A percentile compares a stretch with the other conserved stretches of the same genome.
These are phyloP conservation scores for Megatriorchis doriae DNA, from an alignment of 2,113 vertebrate species.

Conservation along the genomic window DNA sequence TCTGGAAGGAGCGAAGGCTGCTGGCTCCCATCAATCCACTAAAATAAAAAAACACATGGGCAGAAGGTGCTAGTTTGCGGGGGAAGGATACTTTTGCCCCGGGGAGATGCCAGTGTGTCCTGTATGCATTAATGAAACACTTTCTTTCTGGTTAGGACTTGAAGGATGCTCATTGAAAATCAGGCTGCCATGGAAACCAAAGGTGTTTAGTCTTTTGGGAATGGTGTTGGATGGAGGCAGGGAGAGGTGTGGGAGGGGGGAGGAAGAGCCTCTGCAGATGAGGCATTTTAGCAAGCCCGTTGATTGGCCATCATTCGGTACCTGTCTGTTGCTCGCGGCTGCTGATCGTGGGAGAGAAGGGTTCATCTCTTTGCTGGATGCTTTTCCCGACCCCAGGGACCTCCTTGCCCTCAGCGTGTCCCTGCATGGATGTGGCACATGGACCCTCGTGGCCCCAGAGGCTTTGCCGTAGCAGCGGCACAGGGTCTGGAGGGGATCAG, in stretches of 20 bases:
- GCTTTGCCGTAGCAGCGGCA: background rate
- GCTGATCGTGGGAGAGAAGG: background rate
- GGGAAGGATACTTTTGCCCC: background rate
- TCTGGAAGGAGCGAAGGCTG: fast-evolving
- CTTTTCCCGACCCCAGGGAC: background rate
- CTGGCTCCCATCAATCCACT: background rate
- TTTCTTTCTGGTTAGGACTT: conserved; percentile 37
- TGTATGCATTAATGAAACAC: conserved; percentile 50
- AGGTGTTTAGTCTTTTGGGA: conserved; percentile 68
- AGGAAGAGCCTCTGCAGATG: background rate
- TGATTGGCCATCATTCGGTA: fast-evolving
- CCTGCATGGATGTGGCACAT: background rate
- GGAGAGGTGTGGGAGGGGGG: background rate
- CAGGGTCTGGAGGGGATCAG: fast-evolving
- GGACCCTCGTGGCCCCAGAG: background rate
- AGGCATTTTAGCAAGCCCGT: background rate
- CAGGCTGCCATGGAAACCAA: conserved; percentile 67
- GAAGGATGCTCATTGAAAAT: conserved; percentile 65
- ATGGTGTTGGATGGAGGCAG: conserved; percentile 30
- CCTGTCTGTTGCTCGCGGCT: background rate
- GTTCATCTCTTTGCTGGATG: background rate
- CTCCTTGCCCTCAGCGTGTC: background rate
- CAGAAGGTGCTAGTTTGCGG: background rate
- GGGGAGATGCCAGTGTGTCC: conserved; percentile 1
- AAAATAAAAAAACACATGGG: background rate